Evolutionary conservation across 2,797 vertebrate genomes (phyloP).

Genomic region (Caiman crocodilus): DNA sequence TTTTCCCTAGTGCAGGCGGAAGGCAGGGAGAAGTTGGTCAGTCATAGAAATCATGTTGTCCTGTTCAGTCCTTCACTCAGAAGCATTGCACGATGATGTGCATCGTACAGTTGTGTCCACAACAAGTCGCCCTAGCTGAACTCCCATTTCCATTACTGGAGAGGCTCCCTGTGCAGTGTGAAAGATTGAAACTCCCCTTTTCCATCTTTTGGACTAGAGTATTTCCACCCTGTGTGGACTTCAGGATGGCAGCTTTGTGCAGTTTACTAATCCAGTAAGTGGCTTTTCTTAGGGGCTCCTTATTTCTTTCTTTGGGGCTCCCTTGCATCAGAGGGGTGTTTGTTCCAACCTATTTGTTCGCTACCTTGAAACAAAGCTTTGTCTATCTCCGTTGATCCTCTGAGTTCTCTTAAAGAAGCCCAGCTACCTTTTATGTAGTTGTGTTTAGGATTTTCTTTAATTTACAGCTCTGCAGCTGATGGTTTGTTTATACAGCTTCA

Average conservation of each 20-base stretch:
- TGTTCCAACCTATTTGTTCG: background rate
- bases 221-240: background rate
- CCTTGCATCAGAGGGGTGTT: background rate
- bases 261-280: background rate
- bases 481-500: background rate
- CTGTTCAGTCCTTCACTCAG: fast-evolving
- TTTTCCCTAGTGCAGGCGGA: background rate
- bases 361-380: fast-evolving
- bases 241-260: fast-evolving
- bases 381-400: background rate
- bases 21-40: background rate
- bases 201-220: background rate
- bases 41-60: background rate
- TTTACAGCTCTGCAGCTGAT: background rate
- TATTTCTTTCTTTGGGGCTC: background rate
- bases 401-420: background rate
- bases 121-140: background rate
- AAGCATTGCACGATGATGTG: background rate
- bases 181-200: background rate
- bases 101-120: background rate
- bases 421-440: background rate
- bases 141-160: background rate
- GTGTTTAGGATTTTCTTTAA: background rate
- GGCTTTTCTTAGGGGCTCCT: background rate
- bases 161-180: background rate